Conservation (phyloP, 2,113 vertebrate genomes). For the Microcebus jonahi region DNA sequence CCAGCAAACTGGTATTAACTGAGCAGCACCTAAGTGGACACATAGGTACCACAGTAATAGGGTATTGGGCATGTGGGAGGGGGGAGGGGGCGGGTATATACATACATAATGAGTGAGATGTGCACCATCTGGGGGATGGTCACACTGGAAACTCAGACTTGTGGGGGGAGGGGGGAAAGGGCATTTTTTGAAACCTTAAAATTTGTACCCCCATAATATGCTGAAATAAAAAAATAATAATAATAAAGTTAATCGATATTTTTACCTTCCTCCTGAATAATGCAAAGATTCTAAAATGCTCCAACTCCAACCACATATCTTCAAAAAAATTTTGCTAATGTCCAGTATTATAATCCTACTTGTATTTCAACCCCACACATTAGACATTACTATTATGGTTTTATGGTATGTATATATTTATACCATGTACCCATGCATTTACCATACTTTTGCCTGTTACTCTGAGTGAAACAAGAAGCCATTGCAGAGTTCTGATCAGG, state of each 20-base stretch:
- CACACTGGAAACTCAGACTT: no score
- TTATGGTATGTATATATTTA: neutral
- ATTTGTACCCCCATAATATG: no score
- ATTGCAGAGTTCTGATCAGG: neutral
- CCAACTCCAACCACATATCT: neutral
- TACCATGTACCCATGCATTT: neutral
- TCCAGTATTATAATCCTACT: slow-evolving; percentile 19
- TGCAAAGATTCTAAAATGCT: neutral
- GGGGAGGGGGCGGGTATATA: no score
- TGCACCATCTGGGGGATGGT: no score
- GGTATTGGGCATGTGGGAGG: no score
- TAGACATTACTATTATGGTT: neutral
- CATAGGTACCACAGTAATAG: no score
- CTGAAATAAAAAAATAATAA: no score
- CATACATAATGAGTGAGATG: no score
- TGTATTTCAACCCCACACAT: neutral
- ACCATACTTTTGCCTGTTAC: neutral
- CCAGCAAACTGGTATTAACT: no score
- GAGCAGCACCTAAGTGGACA: no score
- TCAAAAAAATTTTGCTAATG: neutral
- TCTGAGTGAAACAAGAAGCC: neutral
- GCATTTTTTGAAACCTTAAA: no score
- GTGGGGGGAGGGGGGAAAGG: no score
- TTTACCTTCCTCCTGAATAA: neutral
- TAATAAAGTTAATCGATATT: neutral